Conservation (phyloP, 2,797 vertebrate species). For the Chloroceryle amazona region DNA sequence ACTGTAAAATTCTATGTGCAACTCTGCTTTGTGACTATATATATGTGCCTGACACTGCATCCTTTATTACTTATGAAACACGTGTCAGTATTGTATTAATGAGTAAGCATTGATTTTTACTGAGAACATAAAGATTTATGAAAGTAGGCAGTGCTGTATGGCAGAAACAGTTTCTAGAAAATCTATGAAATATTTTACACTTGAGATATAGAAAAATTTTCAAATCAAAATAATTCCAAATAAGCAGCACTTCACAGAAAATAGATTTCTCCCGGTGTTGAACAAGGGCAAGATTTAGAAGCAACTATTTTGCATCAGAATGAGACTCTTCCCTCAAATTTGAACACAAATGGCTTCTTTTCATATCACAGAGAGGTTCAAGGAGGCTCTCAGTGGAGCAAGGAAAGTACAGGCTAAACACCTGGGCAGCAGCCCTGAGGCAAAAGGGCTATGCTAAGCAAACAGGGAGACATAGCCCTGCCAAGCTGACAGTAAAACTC, state of each 20-base stretch:
- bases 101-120: conserved; percentile 67
- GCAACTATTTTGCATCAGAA: not conserved
- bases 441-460: not conserved
- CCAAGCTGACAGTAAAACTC: not conserved
- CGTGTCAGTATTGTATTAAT: conserved; percentile 56
- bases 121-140: conserved; percentile 53
- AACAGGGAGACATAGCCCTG: not conserved
- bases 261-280: not conserved
- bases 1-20: not conserved
- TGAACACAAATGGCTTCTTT: not conserved
- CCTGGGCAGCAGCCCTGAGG: not conserved
- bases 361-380: not conserved
- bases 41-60: not conserved
- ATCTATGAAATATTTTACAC: conserved; percentile 31
- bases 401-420: not conserved
- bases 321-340: not conserved
- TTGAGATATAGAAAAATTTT: not conserved
- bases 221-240: not conserved
- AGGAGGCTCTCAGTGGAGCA: not conserved
- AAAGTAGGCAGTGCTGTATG: not conserved
- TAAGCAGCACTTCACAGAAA: not conserved
- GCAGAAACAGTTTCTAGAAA: conserved; percentile 28
- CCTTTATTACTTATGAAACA: conserved; percentile 20
- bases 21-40: not conserved
- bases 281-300: not conserved